Evolutionary conservation across 2,888 invertebrate species (phyloP), one percentile per base, ranked within the genome.

Genomic region (Vesta saturnalis): DNA sequence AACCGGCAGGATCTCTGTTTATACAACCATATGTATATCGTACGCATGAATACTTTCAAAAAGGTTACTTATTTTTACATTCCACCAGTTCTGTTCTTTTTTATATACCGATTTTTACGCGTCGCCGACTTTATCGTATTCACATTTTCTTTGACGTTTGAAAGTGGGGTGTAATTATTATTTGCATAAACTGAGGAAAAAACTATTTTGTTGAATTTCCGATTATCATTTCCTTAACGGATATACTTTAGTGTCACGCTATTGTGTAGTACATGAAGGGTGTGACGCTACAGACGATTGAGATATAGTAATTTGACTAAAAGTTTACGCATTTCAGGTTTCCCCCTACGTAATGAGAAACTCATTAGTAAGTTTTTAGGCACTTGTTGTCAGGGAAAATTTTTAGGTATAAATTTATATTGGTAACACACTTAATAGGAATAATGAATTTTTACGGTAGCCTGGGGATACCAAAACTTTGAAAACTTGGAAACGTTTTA

Each of bases 31-130:
- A 81, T 81, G 81, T 81, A 80, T 70, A 67, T 80, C 79, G 81
- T 77, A 82, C 81, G 82, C 82, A 82, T 80, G 82, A 80, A 81
- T 83, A 82, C 82, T 81, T 82, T 81, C 81, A 79, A 82, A 82
- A 82, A 82, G 81, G 79, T 78, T 79, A 80, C 79, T 80, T 81
- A 78, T 69, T 78, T 76, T 49, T 57, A 46, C 79, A 78, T 80
- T 80, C 77, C 79, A 74, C 72, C 75, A 77, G 77, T 78, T 79
- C 64, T 72, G 71, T 73, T 73, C 73, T 75, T 64, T 73, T 56
- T 56, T 46, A 49, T n/a, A 43, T 60, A n/a, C n/a, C n/a, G n/a
- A n/a, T 64, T 63, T 54, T 49, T 52, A 60, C 59, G 59, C 59
- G 52, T 60, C 64, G 12, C 39, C 21, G 59, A 16, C 64, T 59